Base-by-base conservation (phyloP, 2,113 vertebrate species). In the Heterocephalus glaber region DNA sequence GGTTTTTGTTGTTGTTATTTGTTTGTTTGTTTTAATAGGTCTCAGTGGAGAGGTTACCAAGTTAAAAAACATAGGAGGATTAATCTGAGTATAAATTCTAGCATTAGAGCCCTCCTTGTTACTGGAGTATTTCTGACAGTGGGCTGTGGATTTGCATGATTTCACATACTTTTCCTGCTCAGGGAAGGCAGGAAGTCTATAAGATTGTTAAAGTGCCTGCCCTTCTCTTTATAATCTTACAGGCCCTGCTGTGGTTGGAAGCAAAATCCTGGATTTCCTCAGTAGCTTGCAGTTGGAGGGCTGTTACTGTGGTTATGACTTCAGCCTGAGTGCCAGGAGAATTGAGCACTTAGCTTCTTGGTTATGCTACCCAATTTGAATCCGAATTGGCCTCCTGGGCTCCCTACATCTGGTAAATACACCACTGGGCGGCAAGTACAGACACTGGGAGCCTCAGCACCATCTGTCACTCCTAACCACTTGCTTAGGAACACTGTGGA, bases 241-340 rank as follows among this genome's bases (percentile, higher is more conserved):
- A 96, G 80, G 30, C 17, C 7, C n/a, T 92, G 90, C 76, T 92
- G 80, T 85, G 96, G 85, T 90, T 72, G 74, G 70, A 90, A 65
- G 65, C 24, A 49, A 95, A 96, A 95, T 90, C 95, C 89, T 96
- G 77, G 65, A 82, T 97, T 96, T 96, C 96, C 77, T 95, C 84
- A 77, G 56, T 33, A 95, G 77, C 65, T 52, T 77, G 44, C 54
- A 94, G 63, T 58, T 19, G 5, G 74, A 87, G 81, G 47, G 52
- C 61, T 56, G 49, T 65, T 61, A 12, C 61, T 81, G 70, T 44
- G 88, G 65, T 85, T 85, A 54, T 63, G 89, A 80, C 33, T 80
- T 65, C 24, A 87, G 76, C 30, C 58, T 3, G 77, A 86, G 38
- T 33, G 65, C 26, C 7, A 9, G 68, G n/a, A 82, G 54, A 66